phyloP scores from a whole-genome alignment of 2,888 invertebrate species.

The Aphidius colemani region DNA sequence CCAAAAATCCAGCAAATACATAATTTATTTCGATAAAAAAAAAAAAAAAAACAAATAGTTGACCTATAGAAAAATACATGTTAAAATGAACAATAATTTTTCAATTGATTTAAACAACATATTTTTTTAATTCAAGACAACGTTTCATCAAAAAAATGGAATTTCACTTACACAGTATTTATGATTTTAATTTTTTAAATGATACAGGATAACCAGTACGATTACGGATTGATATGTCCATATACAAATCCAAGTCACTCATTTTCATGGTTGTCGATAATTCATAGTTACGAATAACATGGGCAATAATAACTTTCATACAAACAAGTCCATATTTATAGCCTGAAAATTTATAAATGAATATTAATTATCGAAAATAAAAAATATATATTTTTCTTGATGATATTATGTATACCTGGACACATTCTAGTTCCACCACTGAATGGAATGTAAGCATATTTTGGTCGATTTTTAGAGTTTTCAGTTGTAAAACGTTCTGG shows the following conservation, averaged over 20 bases:
- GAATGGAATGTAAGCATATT: constrained; percentile 39
- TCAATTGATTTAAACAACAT: too few species aligned
- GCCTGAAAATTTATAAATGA: too few species aligned
- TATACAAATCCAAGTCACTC: constrained; percentile 32
- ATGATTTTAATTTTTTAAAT: constrained; percentile 20
- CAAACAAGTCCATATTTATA: constrained; percentile 38
- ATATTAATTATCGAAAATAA: too few species aligned
- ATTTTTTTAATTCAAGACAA: too few species aligned
- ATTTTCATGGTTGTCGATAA: constrained; percentile 26
- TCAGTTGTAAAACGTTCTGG: constrained; percentile 42
- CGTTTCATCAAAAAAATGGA: too few species aligned
- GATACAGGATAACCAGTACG: constrained; percentile 35
- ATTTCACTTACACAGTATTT: too few species aligned
- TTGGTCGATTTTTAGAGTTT: constrained; percentile 36
- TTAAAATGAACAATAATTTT: too few species aligned
- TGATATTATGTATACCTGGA: background rate
- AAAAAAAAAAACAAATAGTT: too few species aligned
- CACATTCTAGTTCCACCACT: constrained; percentile 37
- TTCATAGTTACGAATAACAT: constrained; percentile 36
- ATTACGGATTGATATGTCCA: constrained; percentile 37
- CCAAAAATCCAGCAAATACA: too few species aligned
- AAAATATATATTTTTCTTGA: too few species aligned
- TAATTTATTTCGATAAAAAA: too few species aligned
- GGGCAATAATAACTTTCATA: constrained; percentile 38
- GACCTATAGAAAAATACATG: too few species aligned